Base-by-base conservation (phyloP, 2,888 invertebrate genomes). In the Laspeyria flexula region DNA sequence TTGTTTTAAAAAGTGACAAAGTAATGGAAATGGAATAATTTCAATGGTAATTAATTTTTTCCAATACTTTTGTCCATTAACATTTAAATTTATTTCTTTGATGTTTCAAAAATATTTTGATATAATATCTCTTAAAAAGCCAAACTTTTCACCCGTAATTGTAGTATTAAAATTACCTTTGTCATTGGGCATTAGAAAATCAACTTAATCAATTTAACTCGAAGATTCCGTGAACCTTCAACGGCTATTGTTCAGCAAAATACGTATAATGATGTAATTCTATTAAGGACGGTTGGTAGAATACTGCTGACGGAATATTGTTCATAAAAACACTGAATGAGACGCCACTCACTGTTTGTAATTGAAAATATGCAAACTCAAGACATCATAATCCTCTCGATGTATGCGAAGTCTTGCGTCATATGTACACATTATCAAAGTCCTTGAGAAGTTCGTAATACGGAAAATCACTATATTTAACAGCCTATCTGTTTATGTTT, bases 121-220 rank as follows among this genome's bases (percentile, higher is more conserved):
- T 3, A 18, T 18, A 18, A 30, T 12, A 30, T 30, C 11, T 27
- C n/a, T 27, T 27, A n/a, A n/a, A n/a, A n/a, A n/a, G n/a, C n/a
- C n/a, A n/a, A n/a, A n/a, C n/a, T 27, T 18, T 2, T 18, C 18
- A 18, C 3, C 5, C 18, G 5, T 18, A 18, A 18, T 18, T 5
- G 18, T 3, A 18, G 5, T 38, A 43, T 61, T 47, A 39, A 44
- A 39, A 21, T 48, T 39, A 35, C 25, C 11, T 68, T 67, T 59
- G 55, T 49, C 13, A 11, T 5, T 4, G 9, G 23, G 60, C 65
- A 74, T 78, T 72, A 70, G 63, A 51, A 70, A 77, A 73, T 64
- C 54, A 63, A 56, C 56, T 73, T 46, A 68, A 75, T 75, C 62
- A 75, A 69, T 77, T 73, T 60, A 75, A 75, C 69, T 71, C 30